A percentile compares a stretch with the other conserved stretches of the same genome.
Conservation (phyloP, 2,113 vertebrate species). For the Apteryx owenii region DNA sequence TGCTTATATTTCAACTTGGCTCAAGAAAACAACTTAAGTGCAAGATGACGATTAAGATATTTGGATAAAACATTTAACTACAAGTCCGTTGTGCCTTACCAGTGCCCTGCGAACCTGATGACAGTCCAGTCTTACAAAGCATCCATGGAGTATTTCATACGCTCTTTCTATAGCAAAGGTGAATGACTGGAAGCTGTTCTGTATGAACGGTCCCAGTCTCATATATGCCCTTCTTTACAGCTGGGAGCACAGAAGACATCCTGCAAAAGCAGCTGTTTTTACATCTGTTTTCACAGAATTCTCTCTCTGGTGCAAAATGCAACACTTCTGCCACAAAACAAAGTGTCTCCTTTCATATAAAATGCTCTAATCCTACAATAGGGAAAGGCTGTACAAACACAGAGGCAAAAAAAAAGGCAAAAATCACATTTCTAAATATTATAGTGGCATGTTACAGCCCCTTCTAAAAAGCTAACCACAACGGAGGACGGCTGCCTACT, state of each 20-base stretch:
- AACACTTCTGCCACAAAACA: not conserved
- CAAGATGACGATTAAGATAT: not conserved
- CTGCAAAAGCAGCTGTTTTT: not conserved
- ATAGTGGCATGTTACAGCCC: not conserved
- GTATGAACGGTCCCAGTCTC: not conserved
- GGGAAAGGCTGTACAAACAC: not conserved
- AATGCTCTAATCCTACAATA: not conserved
- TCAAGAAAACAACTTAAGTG: not conserved
- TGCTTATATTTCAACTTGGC: not conserved
- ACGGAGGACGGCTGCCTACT: not conserved
- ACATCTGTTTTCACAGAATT: not conserved
- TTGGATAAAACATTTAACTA: not conserved
- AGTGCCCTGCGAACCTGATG: not conserved
- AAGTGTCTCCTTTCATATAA: not conserved
- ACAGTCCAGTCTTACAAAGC: accelerated
- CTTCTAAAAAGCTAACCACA: not conserved
- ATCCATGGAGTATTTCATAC: not conserved
- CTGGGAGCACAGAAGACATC: not conserved
- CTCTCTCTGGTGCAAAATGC: not conserved
- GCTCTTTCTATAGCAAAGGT: not conserved
- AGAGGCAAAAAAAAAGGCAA: not conserved
- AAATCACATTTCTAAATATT: not conserved
- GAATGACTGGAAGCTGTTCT: not conserved
- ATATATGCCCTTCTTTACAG: not conserved
- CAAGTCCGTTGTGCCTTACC: not conserved